These are phyloP conservation scores for Psittacula derbiana DNA, from an alignment of 2,797 vertebrate genomes.

Conservation along the genomic window DNA sequence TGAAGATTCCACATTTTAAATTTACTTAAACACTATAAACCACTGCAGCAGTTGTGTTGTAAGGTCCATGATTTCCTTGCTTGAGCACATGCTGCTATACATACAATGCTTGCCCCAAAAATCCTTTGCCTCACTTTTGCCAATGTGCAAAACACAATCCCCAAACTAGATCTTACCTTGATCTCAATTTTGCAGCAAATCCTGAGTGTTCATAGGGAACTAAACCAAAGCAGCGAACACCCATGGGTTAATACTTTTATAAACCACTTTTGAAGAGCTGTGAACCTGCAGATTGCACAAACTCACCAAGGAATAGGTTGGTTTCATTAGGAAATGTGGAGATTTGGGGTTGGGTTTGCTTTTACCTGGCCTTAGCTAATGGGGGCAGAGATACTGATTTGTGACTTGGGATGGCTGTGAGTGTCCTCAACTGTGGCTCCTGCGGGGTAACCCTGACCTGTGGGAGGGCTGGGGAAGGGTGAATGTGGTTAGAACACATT, in stretches of 20 bases:
- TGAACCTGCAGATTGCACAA: not conserved
- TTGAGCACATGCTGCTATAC: not conserved
- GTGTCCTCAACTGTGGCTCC: not conserved
- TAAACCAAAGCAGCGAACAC: not conserved
- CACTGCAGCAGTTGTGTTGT: not conserved
- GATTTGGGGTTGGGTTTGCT: not conserved
- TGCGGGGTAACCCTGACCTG: not conserved
- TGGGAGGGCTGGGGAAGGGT: not conserved
- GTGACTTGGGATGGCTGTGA: not conserved
- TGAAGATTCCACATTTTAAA: not conserved
- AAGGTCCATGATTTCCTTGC: not conserved
- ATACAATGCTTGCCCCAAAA: not conserved
- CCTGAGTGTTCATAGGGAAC: not conserved
- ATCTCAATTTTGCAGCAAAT: not conserved
- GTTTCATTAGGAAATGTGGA: not conserved
- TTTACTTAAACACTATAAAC: not conserved
- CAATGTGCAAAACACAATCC: not conserved
- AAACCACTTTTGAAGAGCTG: not conserved
- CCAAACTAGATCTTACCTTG: not conserved
- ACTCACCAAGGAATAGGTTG: not conserved
- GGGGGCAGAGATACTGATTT: not conserved
- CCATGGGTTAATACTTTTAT: not conserved
- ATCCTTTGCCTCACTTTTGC: not conserved
- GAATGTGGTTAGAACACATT: not conserved
- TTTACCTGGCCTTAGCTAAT: not conserved